Evolutionary conservation across 2,888 invertebrate genomes (phyloP).

Genomic region (Sphaerophoria rueppellii): DNA sequence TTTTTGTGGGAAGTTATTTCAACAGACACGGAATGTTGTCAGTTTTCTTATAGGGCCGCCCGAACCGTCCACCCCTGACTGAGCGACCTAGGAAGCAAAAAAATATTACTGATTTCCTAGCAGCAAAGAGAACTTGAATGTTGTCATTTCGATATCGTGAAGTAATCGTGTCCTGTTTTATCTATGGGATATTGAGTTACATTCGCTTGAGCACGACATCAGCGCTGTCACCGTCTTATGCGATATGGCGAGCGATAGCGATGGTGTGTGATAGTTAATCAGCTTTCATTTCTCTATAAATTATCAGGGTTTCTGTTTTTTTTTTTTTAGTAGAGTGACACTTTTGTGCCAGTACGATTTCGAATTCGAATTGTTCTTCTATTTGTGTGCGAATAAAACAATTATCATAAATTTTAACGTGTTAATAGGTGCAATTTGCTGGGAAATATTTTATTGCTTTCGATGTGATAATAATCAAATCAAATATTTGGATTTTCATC

Average conservation of each 20-base stretch:
- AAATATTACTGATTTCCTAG: background rate
- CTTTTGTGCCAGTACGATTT: constrained; percentile 7
- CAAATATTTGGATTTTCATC: constrained; percentile 64
- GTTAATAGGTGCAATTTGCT: constrained; percentile 68
- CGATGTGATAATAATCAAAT: constrained; percentile 63
- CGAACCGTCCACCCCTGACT: too few species aligned
- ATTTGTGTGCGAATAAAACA: constrained; percentile 45
- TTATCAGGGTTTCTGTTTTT: constrained; percentile 34
- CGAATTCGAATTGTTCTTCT: background rate
- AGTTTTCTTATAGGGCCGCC: too few species aligned
- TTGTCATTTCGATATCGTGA: constrained; percentile 10
- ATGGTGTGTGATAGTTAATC: constrained; percentile 72
- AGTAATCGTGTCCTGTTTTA: constrained; percentile 56
- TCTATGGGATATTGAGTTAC: constrained; percentile 70
- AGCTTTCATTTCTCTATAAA: constrained; percentile 57
- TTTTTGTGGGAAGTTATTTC: constrained; percentile 24
- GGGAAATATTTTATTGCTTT: constrained; percentile 46
- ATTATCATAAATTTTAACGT: constrained; percentile 70
- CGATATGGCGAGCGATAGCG: constrained; percentile 2
- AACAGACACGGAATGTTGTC: constrained; percentile 45
- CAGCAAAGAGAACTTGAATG: background rate
- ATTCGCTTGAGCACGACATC: constrained; percentile 47
- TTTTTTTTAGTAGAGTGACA: constrained; percentile 48
- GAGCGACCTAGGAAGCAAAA: too few species aligned
- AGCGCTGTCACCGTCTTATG: background rate